Evolutionary conservation across 2,113 vertebrate genomes (phyloP).

Genomic region (Dromas ardeola): DNA sequence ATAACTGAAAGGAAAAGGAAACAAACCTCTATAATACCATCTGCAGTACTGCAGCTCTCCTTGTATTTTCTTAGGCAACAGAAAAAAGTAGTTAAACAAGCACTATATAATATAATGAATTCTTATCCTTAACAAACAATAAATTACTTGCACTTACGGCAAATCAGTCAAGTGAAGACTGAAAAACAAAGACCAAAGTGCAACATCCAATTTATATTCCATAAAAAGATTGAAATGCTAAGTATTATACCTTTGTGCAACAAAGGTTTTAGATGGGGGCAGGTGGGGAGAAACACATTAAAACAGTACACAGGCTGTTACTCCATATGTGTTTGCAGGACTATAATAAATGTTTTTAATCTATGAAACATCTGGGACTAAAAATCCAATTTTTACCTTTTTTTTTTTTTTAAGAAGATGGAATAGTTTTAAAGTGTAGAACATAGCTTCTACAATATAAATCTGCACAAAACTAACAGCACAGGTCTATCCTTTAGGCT

Average conservation of each 20-base stretch:
- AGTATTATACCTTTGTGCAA: neutral
- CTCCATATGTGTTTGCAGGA: neutral
- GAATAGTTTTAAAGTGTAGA: neutral
- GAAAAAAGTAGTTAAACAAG: neutral
- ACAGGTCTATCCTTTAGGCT: constrained; percentile 22
- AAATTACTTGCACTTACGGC: neutral
- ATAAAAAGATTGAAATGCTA: neutral
- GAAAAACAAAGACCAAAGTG: neutral
- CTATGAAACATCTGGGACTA: neutral
- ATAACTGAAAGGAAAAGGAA: neutral
- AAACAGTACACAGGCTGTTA: neutral
- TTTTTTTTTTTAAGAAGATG: neutral
- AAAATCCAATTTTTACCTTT: neutral
- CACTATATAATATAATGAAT: neutral
- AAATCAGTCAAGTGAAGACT: neutral
- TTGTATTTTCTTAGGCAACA: neutral
- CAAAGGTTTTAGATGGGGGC: neutral
- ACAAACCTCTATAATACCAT: neutral
- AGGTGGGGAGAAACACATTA: constrained; percentile 6
- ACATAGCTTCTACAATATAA: neutral
- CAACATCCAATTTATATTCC: neutral
- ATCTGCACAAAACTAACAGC: constrained; percentile 14
- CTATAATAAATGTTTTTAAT: neutral
- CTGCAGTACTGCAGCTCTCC: neutral
- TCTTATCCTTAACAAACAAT: neutral